A percentile compares a stretch with the other conserved stretches of the same genome.
Conservation (phyloP, 2,113 vertebrate species). For the Pomatostomus ruficeps region DNA sequence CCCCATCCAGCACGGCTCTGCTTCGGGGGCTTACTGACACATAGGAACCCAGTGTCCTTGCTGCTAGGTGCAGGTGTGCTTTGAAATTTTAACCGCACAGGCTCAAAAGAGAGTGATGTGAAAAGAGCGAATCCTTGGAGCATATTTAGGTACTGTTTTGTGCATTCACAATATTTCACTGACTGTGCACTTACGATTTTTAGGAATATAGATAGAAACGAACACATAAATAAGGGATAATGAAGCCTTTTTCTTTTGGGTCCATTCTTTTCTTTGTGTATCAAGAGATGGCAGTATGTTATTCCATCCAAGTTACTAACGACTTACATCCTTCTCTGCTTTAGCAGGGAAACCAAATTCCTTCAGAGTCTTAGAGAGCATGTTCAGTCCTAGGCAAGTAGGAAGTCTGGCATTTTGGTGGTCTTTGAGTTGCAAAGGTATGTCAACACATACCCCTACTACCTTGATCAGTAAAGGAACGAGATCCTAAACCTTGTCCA, state of each 20-base stretch:
- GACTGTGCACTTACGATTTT: not conserved
- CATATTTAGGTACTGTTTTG: not conserved
- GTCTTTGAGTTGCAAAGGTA: not conserved
- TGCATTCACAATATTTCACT: not conserved
- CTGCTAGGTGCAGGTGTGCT: not conserved
- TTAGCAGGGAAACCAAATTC: not conserved
- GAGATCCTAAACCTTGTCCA: not conserved
- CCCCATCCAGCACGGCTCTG: not conserved
- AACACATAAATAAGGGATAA: not conserved
- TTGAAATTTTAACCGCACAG: not conserved
- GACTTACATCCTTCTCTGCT: not conserved
- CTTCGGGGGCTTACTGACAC: not conserved
- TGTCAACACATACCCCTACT: not conserved
- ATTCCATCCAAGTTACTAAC: not conserved
- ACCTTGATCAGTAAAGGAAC: not conserved
- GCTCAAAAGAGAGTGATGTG: not conserved
- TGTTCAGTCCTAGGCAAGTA: not conserved
- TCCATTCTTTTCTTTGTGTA: not conserved
- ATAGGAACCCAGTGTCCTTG: not conserved
- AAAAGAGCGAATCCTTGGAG: not conserved
- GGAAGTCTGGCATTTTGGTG: not conserved
- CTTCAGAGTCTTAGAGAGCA: not conserved
- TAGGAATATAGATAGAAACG: not conserved
- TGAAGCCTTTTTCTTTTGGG: not conserved
- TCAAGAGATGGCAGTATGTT: not conserved